Evolutionary conservation across 2,797 vertebrate species (phyloP).

Genomic region (Gobio occitaniae): DNA sequence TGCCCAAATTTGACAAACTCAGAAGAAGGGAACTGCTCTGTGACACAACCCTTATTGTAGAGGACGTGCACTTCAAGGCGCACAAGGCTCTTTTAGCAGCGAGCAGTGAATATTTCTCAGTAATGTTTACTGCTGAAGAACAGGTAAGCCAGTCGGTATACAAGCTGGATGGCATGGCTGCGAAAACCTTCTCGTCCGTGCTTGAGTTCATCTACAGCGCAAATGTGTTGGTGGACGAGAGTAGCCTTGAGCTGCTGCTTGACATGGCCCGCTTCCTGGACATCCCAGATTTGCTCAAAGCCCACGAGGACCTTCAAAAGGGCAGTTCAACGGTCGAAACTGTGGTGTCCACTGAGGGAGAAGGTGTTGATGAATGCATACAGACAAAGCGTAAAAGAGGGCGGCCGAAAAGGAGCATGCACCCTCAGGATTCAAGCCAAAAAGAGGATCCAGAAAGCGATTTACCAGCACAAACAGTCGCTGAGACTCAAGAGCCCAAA

Average conservation of each 20-base stretch:
- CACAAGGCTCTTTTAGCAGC: slow-evolving; percentile 94
- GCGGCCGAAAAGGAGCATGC: slow-evolving; percentile 82
- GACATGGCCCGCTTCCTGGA: slow-evolving; percentile 86
- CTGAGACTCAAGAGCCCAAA: neutral
- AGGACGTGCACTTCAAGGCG: slow-evolving; percentile 89
- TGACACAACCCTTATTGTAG: slow-evolving; percentile 93
- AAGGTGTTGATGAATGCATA: neutral
- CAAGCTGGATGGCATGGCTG: slow-evolving; percentile 85
- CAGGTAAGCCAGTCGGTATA: slow-evolving; percentile 81
- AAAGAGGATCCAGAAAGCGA: slow-evolving; percentile 7
- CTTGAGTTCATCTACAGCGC: slow-evolving; percentile 96
- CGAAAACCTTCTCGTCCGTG: slow-evolving; percentile 82
- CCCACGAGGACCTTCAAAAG: slow-evolving; percentile 77
- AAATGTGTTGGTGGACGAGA: slow-evolving; percentile 82
- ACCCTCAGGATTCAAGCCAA: neutral
- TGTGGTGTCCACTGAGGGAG: neutral
- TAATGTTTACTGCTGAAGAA: slow-evolving; percentile 88
- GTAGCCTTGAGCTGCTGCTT: slow-evolving; percentile 83
- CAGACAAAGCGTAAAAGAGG: slow-evolving; percentile 85
- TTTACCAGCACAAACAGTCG: neutral
- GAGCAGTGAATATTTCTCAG: slow-evolving; percentile 93
- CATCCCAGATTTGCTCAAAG: slow-evolving; percentile 86
- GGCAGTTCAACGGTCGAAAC: neutral
- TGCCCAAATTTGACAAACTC: slow-evolving; percentile 87
- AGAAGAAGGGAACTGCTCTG: slow-evolving; percentile 89